Evolutionary conservation across 1,140 invertebrate genomes (phyloP).

Genomic region (Gonioctena quinquepunctata): DNA sequence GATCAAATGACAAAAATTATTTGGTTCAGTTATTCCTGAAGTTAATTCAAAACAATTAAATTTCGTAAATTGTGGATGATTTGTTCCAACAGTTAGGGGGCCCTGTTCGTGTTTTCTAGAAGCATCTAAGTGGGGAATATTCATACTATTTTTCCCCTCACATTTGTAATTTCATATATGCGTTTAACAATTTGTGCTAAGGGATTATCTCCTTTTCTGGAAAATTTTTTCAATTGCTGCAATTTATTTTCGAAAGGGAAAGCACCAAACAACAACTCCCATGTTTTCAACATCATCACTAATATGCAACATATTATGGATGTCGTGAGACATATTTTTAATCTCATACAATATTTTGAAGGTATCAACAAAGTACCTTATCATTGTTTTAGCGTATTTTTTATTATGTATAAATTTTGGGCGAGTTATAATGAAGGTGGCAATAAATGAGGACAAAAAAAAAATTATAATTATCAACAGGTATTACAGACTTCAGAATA

Average conservation of each 20-base stretch:
- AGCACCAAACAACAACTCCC: slow-evolving; percentile 28
- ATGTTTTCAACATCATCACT: slow-evolving; percentile 32
- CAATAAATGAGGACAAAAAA: background rate
- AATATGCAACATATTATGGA: slow-evolving; percentile 31
- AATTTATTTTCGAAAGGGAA: slow-evolving; percentile 39
- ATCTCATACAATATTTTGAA: background rate
- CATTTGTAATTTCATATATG: slow-evolving; percentile 15
- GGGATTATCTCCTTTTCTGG: slow-evolving; percentile 30
- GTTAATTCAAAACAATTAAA: background rate
- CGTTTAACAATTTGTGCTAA: slow-evolving; percentile 28
- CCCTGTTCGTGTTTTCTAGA: background rate
- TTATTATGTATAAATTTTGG: background rate
- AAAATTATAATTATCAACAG: background rate
- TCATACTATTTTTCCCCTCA: background rate
- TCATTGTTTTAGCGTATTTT: background rate
- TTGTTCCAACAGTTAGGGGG: background rate
- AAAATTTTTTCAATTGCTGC: slow-evolving; percentile 24
- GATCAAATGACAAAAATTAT: background rate
- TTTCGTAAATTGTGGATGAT: background rate
- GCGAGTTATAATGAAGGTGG: background rate
- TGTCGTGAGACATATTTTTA: slow-evolving; percentile 6
- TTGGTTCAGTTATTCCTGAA: background rate
- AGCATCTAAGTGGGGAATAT: background rate
- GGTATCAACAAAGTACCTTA: slow-evolving; percentile 5
- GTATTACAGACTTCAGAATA: slow-evolving; percentile 17